Base-by-base conservation (phyloP, 2,888 invertebrate species). In the Amblyteles armatorius region DNA sequence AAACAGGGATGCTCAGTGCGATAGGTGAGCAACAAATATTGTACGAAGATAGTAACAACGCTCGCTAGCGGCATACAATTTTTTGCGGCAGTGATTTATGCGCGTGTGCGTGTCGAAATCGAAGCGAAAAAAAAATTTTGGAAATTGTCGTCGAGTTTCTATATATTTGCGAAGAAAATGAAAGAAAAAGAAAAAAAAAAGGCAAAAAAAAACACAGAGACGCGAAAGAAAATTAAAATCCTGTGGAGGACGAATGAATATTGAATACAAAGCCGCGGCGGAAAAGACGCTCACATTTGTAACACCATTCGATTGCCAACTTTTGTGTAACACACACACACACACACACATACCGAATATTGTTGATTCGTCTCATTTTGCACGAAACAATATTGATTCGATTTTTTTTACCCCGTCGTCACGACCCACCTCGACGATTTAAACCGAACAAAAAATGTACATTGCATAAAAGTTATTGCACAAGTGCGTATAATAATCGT, bases 41-140 rank as follows among this genome's bases (percentile, higher is more conserved):
- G 11, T 29, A 33, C 48, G 22, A 22, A 72, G 48, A 57, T 29
- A 40, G 7, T 76, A 60, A 50, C 19, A 48, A 77, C 65, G 69
- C 36, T 68, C 67, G 22, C 7, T 44, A 29, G 16, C 67, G 26
- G 33, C 22, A 50, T 73, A 69, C 33, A 73, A n/a, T 73, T 7
- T 74, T 74, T 44, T 48, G 50, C 74, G 81, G 74, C 74, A 74
- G 81, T 81, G 81, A 69, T 74, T 11, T 33, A 69, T 57, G 60
- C 68, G 40, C 48, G 40, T 81, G 69, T 74, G 68, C 60, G 36
- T 68, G 29, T 52, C 1, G 3, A 22, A 19, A 22, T 55, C 68
- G 55, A 52, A 33, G 65, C 7, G 36, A 9, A 36, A 33, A 57
- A 57, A 50, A 40, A 16, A 6, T 1, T 44, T 65, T 36, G 74